A percentile compares a stretch with the other conserved stretches of the same genome.
Evolutionary conservation across 2,888 invertebrate species (phyloP).

Genomic region (Homarus gammarus): DNA sequence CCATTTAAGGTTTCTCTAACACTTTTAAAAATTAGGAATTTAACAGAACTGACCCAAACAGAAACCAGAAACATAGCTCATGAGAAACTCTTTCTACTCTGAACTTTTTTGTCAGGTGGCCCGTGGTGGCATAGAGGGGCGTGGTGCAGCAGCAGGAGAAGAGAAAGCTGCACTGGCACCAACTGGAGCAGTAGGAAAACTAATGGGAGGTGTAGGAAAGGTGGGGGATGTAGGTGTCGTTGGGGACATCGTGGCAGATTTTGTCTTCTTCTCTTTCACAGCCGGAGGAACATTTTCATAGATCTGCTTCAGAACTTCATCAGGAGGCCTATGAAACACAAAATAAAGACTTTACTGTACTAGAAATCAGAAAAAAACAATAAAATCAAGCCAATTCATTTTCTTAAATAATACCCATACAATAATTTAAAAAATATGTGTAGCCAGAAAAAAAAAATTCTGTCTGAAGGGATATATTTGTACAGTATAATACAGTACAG

Average conservation of each 20-base stretch:
- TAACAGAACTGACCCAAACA: slow-evolving; percentile 18
- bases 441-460: too few species aligned
- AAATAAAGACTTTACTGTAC: not conserved
- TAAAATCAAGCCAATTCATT: too few species aligned
- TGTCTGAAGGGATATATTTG: too few species aligned
- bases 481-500: too few species aligned
- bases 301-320: slow-evolving; percentile 71
- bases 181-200: slow-evolving; percentile 40
- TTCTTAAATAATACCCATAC: too few species aligned
- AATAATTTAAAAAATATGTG: too few species aligned
- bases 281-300: slow-evolving; percentile 71
- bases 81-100: slow-evolving; percentile 56
- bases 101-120: slow-evolving; percentile 69
- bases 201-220: slow-evolving; percentile 53
- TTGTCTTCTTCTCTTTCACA: slow-evolving; percentile 71
- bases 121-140: slow-evolving; percentile 64
- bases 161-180: slow-evolving; percentile 24
- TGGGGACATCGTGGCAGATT: slow-evolving; percentile 65
- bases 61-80: slow-evolving; percentile 1
- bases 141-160: slow-evolving; percentile 49
- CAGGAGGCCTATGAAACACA: slow-evolving; percentile 62
- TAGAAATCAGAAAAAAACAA: too few species aligned
- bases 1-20: not conserved
- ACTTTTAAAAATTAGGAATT: not conserved
- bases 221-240: slow-evolving; percentile 65